phyloP scores from a whole-genome alignment of 2,888 invertebrate species.

The Poecilus cupreus region DNA sequence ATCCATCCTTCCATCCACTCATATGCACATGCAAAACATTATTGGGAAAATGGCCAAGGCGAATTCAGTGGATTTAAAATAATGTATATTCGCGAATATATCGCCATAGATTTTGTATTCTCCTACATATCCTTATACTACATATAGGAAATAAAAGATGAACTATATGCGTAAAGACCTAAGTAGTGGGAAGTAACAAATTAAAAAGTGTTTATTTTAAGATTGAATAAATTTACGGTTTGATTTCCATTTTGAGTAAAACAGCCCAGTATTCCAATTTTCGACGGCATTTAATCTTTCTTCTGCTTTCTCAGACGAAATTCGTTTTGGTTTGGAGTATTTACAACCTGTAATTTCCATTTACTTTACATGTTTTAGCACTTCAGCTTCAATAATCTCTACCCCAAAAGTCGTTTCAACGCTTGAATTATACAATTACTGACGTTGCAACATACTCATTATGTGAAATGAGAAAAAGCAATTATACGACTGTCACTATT shows the following conservation, averaged over 20 bases:
- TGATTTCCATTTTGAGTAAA: not conserved
- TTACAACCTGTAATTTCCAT: not conserved
- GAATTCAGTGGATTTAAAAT: too few relatives aligned
- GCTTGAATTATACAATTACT: not conserved
- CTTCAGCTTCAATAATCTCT: not conserved
- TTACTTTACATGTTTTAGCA: not conserved
- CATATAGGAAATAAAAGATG: too few relatives aligned
- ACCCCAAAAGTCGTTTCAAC: not conserved
- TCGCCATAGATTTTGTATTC: too few relatives aligned
- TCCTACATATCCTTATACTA: too few relatives aligned
- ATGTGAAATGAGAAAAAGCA: not conserved
- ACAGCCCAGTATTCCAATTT: not conserved
- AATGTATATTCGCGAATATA: too few relatives aligned
- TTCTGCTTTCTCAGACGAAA: not conserved
- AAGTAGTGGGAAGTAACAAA: too few relatives aligned
- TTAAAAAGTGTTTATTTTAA: too few relatives aligned
- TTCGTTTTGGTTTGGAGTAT: not conserved
- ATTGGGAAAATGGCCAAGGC: too few relatives aligned
- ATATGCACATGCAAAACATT: too few relatives aligned
- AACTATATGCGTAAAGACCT: too few relatives aligned
- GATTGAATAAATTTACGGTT: too few relatives aligned
- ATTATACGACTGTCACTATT: not conserved
- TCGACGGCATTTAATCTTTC: not conserved
- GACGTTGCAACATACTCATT: not conserved
- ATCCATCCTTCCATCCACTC: too few relatives aligned